These are phyloP conservation scores for Alauda arvensis DNA, from an alignment of 2,797 vertebrate species.

Conservation along the genomic window DNA sequence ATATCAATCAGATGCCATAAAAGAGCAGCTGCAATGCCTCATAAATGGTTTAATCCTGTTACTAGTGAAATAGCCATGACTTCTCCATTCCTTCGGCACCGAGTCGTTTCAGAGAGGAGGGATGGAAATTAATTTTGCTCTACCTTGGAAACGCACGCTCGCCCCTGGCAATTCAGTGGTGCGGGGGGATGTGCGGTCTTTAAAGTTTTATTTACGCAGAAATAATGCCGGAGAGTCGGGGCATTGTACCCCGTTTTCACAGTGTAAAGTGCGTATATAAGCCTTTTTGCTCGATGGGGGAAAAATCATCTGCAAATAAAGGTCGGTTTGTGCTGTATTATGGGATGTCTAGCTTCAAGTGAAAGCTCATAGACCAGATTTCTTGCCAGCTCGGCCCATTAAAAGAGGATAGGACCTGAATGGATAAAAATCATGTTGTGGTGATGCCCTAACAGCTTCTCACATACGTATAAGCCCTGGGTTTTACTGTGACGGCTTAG, in stretches of 20 bases:
- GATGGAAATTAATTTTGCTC: conserved; percentile 74
- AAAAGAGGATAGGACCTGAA: conserved; percentile 54
- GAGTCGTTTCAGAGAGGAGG: conserved; percentile 67
- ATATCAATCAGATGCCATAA: conserved; percentile 83
- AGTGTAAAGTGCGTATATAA: conserved; percentile 38
- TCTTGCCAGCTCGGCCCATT: conserved; percentile 64
- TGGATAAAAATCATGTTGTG: conserved; percentile 25
- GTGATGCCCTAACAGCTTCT: conserved; percentile 46
- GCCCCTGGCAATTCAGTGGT: conserved; percentile 40
- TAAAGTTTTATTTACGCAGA: conserved; percentile 70
- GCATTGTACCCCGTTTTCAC: conserved; percentile 9
- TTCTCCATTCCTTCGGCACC: conserved; percentile 70
- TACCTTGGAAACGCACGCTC: conserved; percentile 69
- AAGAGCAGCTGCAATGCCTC: conserved; percentile 82
- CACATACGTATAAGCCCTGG: not conserved
- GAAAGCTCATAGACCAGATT: conserved; percentile 44
- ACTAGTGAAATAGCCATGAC: conserved; percentile 73
- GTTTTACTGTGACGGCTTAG: conserved; percentile 46
- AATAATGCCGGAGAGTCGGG: conserved; percentile 39
- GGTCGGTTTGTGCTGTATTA: conserved; percentile 60
- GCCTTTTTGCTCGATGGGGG: conserved; percentile 56
- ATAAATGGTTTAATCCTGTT: conserved; percentile 83
- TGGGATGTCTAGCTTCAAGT: conserved; percentile 52
- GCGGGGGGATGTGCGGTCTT: conserved; percentile 42
- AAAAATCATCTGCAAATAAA: conserved; percentile 67